A percentile compares a stretch with the other conserved stretches of the same genome.
Conservation (phyloP, 1,140 invertebrate genomes). For the Ceratosolen solmsi region DNA sequence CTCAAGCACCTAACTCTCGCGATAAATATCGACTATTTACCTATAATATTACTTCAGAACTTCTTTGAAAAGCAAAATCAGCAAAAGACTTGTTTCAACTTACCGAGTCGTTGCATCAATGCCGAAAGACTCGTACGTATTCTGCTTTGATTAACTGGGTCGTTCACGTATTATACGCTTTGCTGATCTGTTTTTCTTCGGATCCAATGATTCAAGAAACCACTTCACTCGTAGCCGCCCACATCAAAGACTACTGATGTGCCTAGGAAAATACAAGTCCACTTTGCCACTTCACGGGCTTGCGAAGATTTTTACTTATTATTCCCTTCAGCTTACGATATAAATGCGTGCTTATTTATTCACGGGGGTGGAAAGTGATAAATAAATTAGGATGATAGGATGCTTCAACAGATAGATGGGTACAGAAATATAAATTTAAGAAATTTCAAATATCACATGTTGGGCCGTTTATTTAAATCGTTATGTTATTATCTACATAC, state of each 20-base stretch:
- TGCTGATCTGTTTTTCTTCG: constrained; percentile 15
- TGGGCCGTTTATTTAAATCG: too few species aligned
- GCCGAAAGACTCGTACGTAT: background rate
- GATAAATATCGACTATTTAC: constrained; percentile 13
- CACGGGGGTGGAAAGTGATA: background rate
- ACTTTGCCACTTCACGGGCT: background rate
- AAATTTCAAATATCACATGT: too few species aligned
- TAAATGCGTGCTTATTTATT: constrained; percentile 16
- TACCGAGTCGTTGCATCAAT: background rate
- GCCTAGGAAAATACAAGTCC: constrained; percentile 29
- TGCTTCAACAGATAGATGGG: too few species aligned
- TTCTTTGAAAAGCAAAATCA: background rate
- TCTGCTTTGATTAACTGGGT: constrained; percentile 7
- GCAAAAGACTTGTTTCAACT: background rate
- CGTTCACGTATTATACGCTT: background rate
- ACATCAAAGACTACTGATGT: constrained; percentile 19
- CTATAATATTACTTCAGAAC: background rate
- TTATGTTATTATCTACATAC: too few species aligned
- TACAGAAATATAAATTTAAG: too few species aligned
- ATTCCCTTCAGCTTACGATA: background rate
- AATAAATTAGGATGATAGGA: background rate
- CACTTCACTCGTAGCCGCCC: background rate
- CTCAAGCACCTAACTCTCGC: background rate
- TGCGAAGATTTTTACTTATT: background rate
- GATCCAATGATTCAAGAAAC: background rate